Percentiles rank a stretch among this genome's conserved stretches.
Conservation (phyloP, 64 coral and sea anemone species). For the Porites lutea region DNA sequence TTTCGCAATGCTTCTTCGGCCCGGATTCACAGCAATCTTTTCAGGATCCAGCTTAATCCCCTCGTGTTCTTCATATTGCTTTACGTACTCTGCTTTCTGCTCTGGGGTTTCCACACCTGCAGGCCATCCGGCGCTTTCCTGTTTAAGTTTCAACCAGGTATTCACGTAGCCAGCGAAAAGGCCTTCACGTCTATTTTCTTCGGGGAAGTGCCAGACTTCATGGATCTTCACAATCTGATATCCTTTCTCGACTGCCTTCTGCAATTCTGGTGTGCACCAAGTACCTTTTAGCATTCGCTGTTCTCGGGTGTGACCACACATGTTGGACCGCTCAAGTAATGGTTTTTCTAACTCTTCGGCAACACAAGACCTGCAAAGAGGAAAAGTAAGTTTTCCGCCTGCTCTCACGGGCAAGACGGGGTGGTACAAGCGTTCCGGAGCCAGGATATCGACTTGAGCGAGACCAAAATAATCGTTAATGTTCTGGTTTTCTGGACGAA, state of each 20-base stretch:
- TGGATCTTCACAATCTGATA: background rate
- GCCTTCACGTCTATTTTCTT: background rate
- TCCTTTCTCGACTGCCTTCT: background rate
- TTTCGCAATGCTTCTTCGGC: background rate
- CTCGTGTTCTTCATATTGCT: background rate
- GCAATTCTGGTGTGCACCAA: background rate
- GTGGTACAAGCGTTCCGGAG: background rate
- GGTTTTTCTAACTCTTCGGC: background rate
- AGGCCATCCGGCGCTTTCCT: background rate
- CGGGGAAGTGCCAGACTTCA: background rate
- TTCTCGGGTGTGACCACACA: background rate
- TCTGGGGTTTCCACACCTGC: background rate
- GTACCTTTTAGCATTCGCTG: background rate
- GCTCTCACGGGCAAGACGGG: background rate
- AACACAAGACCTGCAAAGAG: background rate
- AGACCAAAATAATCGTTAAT: background rate
- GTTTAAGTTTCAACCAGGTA: background rate
- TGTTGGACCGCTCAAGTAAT: background rate
- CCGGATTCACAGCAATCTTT: background rate
- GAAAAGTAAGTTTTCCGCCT: background rate
- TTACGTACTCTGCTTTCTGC: background rate
- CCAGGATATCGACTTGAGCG: background rate
- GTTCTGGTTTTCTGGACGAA: background rate
- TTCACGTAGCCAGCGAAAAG: background rate
- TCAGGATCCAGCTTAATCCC: background rate